Evolutionary conservation across 2,888 invertebrate genomes (phyloP).

Genomic region (Theodoxus fluviatilis): DNA sequence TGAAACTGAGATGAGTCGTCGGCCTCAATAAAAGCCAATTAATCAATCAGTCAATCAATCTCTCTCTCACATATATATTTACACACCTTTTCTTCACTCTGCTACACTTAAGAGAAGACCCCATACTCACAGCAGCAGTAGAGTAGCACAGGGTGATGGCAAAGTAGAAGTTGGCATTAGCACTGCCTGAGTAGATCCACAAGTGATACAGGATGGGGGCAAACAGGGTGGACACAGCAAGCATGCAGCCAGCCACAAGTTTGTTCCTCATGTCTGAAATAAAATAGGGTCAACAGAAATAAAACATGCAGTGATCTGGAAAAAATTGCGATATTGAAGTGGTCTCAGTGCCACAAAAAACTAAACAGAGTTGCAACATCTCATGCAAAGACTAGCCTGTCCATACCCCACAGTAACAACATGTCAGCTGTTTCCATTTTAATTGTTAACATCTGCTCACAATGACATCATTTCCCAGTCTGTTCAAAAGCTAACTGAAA

Average conservation of each 20-base stretch:
- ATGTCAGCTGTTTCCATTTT: too few species aligned
- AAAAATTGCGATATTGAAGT: background rate
- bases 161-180: conserved; percentile 99
- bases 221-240: conserved; percentile 86
- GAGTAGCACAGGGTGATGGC: conserved; percentile 86
- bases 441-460: too few species aligned
- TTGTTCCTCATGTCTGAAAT: conserved; percentile 89
- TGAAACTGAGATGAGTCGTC: too few species aligned
- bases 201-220: conserved; percentile 96
- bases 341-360: too few species aligned
- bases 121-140: conserved; percentile 55
- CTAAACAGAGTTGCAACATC: too few species aligned
- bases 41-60: too few species aligned
- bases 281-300: background rate
- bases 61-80: background rate
- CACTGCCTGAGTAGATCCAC: conserved; percentile 97
- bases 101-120: background rate
- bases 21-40: too few species aligned
- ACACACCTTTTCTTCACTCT: background rate
- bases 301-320: background rate
- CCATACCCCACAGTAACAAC: too few species aligned
- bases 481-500: too few species aligned
- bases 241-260: conserved; percentile 89
- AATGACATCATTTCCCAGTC: too few species aligned
- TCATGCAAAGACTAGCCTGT: too few species aligned